Conservation (phyloP, 2,113 vertebrate species). For the Gallinago jamesoni region DNA sequence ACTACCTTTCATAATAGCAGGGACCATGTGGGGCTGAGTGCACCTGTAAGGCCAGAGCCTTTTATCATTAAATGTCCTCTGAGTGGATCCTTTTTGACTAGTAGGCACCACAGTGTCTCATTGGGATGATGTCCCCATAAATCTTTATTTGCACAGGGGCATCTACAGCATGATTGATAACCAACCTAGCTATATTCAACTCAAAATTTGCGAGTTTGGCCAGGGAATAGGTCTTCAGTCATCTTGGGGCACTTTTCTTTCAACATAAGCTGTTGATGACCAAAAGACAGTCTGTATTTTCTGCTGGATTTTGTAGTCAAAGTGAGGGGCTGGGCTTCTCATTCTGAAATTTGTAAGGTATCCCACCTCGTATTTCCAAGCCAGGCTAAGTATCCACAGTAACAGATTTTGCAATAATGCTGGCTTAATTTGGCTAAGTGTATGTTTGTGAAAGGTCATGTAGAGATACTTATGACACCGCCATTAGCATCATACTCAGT, state of each 20-base stretch:
- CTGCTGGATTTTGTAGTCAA: background rate
- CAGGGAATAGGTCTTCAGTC: background rate
- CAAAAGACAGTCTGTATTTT: background rate
- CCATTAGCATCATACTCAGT: background rate
- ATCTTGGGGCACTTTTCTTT: background rate
- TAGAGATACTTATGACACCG: background rate
- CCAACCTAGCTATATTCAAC: background rate
- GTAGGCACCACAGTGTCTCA: background rate
- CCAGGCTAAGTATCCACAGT: background rate
- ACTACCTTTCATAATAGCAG: background rate
- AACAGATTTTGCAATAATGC: accelerated
- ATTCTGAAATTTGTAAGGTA: background rate
- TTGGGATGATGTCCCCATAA: background rate
- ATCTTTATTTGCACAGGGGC: background rate
- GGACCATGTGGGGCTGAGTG: background rate
- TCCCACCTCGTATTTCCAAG: background rate
- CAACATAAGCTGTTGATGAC: background rate
- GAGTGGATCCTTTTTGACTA: background rate
- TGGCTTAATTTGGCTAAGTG: background rate
- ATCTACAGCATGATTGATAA: background rate
- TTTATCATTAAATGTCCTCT: background rate
- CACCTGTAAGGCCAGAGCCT: background rate
- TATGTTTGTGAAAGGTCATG: background rate
- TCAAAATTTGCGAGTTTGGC: background rate
- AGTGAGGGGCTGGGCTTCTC: background rate